Conservation (phyloP, 1,140 invertebrate genomes). For the Acyrthosiphon pisum region DNA sequence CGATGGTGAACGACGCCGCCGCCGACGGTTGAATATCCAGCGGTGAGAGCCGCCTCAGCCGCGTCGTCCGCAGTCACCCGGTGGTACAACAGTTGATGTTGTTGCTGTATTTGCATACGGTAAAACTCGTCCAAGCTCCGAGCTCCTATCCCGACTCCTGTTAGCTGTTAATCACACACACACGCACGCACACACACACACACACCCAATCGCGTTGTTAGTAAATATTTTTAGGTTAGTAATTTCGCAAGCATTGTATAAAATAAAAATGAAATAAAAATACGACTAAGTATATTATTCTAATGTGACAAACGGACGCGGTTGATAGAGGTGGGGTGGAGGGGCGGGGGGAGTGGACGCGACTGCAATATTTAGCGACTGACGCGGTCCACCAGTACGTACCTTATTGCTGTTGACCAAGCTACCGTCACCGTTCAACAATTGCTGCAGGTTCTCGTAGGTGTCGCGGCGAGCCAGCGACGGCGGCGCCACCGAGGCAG, state of each 20-base stretch:
- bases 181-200: conserved; percentile 57
- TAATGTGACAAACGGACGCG: not conserved
- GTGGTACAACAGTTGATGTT: not conserved
- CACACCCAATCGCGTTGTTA: conserved; percentile 33
- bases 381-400: not conserved
- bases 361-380: not conserved
- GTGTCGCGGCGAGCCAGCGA: not conserved
- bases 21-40: not conserved
- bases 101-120: conserved; percentile 36
- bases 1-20: not conserved
- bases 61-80: not conserved
- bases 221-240: conserved; percentile 1
- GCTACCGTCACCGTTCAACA: not conserved
- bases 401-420: not conserved
- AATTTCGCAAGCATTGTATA: not conserved
- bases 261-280: not conserved
- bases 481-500: not conserved
- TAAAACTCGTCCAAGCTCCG: conserved; percentile 46
- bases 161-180: conserved; percentile 46
- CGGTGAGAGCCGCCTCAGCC: not conserved
- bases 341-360: not conserved
- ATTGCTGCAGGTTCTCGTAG: conserved; percentile 30
- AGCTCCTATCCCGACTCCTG: conserved; percentile 32
- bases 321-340: not conserved
- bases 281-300: not conserved